A percentile compares a stretch with the other conserved stretches of the same genome.
These are phyloP conservation scores for Euwallacea fornicatus DNA, from an alignment of 1,140 invertebrate species.

Conservation along the genomic window DNA sequence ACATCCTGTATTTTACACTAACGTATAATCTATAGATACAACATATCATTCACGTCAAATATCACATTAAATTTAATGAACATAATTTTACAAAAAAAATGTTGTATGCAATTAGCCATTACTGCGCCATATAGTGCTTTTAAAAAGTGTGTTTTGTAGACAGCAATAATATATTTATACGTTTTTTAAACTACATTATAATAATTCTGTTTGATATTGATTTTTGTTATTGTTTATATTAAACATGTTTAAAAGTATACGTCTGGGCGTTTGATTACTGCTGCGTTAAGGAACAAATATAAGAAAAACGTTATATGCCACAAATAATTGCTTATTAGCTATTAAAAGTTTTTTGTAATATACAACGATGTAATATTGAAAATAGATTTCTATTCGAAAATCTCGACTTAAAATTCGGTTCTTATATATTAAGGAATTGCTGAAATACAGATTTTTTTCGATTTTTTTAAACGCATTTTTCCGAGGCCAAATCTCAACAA, in stretches of 20 bases:
- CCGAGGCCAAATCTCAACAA: too few relatives aligned
- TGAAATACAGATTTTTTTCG: too few relatives aligned
- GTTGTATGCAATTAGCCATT: conserved; percentile 1
- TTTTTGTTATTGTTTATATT: conserved; percentile 37
- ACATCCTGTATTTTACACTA: not conserved
- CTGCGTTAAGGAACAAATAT: too few relatives aligned
- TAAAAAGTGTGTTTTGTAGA: conserved; percentile 29
- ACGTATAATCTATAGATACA: conserved; percentile 23
- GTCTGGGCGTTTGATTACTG: too few relatives aligned
- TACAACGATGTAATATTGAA: too few relatives aligned
- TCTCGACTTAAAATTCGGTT: too few relatives aligned
- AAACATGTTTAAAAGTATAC: conserved; percentile 15
- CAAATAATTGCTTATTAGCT: too few relatives aligned
- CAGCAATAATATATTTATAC: conserved; percentile 37
- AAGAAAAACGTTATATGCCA: too few relatives aligned
- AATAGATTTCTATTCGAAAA: too few relatives aligned
- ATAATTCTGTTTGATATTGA: conserved; percentile 31
- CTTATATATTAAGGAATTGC: too few relatives aligned
- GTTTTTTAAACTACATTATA: conserved; percentile 23
- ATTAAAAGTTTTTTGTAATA: too few relatives aligned
- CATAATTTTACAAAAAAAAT: conserved; percentile 16
- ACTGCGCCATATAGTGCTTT: conserved; percentile 14
- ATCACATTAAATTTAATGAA: conserved; percentile 18
- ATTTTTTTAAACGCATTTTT: too few relatives aligned
- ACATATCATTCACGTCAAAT: conserved; percentile 34